phyloP scores from a whole-genome alignment of 2,888 invertebrate genomes.

The Cartodere bifasciata region DNA sequence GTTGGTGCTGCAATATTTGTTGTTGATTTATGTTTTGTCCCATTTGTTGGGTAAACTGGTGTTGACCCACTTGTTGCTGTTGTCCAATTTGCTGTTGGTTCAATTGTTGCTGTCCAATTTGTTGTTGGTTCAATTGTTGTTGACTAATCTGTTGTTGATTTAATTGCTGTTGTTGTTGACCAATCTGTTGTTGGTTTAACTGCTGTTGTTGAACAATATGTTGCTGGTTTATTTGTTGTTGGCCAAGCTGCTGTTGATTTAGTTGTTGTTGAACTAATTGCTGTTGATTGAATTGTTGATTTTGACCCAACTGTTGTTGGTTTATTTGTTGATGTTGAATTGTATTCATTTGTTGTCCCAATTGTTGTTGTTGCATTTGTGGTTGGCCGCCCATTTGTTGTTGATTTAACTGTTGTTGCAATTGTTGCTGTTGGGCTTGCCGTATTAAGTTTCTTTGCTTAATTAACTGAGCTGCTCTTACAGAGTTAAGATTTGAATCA shows the following conservation, averaged over 20 bases:
- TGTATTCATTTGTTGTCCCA: constrained; percentile 25
- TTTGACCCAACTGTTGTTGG: constrained; percentile 33
- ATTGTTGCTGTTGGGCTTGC: constrained; percentile 18
- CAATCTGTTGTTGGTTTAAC: constrained; percentile 22
- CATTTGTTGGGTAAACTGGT: constrained; percentile 22
- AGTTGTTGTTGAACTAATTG: constrained; percentile 25
- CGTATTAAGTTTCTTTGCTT: constrained; percentile 28
- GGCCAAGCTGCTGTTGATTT: constrained; percentile 27
- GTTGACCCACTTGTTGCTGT: constrained; percentile 31
- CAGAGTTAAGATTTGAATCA: constrained; percentile 33
- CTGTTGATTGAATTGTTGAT: constrained; percentile 17
- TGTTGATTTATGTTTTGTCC: constrained; percentile 28
- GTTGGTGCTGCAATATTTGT: constrained; percentile 24
- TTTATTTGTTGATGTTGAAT: constrained; percentile 33
- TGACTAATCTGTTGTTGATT: constrained; percentile 30
- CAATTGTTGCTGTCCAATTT: constrained; percentile 20
- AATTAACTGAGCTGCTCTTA: constrained; percentile 28
- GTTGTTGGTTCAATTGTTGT: constrained; percentile 33
- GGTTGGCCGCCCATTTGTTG: constrained; percentile 11
- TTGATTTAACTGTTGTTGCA: constrained; percentile 19
- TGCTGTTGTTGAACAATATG: constrained; percentile 24
- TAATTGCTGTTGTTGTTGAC: constrained; percentile 26
- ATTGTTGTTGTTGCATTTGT: constrained; percentile 18
- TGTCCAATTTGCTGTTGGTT: constrained; percentile 28
- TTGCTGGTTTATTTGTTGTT: constrained; percentile 29